These are phyloP conservation scores for Dusona sp. DNA, from an alignment of 2,888 invertebrate genomes.

Conservation along the genomic window DNA sequence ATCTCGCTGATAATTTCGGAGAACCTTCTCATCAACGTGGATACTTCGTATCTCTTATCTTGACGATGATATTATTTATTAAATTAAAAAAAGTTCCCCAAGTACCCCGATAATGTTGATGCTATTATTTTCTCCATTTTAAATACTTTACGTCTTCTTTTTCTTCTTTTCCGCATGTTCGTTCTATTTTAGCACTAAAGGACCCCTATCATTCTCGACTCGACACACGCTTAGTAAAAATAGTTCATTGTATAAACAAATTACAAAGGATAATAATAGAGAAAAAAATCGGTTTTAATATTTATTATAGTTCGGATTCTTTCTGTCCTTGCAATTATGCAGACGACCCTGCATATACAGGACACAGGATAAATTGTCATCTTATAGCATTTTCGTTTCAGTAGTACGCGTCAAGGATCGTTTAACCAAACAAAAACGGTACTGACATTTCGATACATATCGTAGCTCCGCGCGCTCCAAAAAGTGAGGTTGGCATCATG, in stretches of 20 bases:
- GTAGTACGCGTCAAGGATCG: too few relatives aligned
- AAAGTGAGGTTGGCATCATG: too few relatives aligned
- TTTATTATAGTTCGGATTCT: not conserved
- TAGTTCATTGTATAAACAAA: not conserved
- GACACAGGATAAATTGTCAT: too few relatives aligned
- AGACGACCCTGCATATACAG: not conserved
- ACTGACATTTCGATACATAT: too few relatives aligned
- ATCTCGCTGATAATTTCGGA: conserved; percentile 38
- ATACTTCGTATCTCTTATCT: not conserved
- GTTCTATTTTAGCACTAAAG: not conserved
- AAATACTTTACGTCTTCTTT: not conserved
- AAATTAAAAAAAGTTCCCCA: conserved; percentile 13
- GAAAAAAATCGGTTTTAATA: not conserved
- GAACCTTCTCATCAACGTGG: conserved; percentile 53
- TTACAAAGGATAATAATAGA: not conserved
- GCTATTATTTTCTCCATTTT: not conserved
- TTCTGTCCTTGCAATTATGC: not conserved
- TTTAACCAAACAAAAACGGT: too few relatives aligned
- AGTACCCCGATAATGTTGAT: not conserved
- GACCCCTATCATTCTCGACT: not conserved
- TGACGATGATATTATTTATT: conserved; percentile 42
- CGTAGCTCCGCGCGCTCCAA: too few relatives aligned
- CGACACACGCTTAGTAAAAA: not conserved
- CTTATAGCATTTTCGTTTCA: too few relatives aligned
- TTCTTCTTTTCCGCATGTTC: not conserved